Base-by-base conservation (phyloP, 1,140 invertebrate species). In the Subanguina moxae region DNA sequence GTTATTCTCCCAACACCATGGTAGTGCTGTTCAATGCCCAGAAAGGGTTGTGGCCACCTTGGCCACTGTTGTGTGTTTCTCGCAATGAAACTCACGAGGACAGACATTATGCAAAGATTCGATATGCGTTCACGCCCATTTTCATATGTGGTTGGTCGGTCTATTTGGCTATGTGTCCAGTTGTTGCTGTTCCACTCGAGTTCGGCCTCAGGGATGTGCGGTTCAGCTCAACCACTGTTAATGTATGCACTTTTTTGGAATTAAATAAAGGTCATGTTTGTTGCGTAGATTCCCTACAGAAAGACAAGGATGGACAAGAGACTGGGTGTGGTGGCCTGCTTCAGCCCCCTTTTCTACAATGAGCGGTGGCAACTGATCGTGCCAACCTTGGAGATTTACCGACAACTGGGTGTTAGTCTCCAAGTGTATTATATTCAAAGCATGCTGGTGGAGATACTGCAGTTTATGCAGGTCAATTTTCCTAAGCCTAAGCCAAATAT, bases 371-470 rank as follows among this genome's bases (percentile, higher is more conserved):
- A 80, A 62, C 61, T 80, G 23, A 68, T 80, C 48, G 65, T 80
- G 23, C 65, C 72, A 43, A 80, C 80, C 25, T 57, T 78, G 27
- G 63, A 78, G 62, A 72, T 78, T 43, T 78, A 78, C 63, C 75
- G 77, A 0, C 78, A 80, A 56, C 62, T 78, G 46, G 78, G 78
- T 28, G 80, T 82, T 8, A 62, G 66, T 27, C 42, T 81, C 23
- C 78, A 80, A 68, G 75, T 77, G 19, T 82, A 71, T 69, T 80
- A 80, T 64, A 64, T 80, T 57, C 78, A 83, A 57, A 78, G 75
- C 27, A 80, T 80, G 80, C 42, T 80, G n/a, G 32, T 63, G 0
- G 74, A 80, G 48, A 70, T 79, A 23, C 69, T 79, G 28, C 63
- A 79, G 13, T 64, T 80, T 57, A 57, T 79, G n/a, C 59, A 66